Evolutionary conservation across 2,113 vertebrate species (phyloP).

Genomic region (Malurus cyaneus): DNA sequence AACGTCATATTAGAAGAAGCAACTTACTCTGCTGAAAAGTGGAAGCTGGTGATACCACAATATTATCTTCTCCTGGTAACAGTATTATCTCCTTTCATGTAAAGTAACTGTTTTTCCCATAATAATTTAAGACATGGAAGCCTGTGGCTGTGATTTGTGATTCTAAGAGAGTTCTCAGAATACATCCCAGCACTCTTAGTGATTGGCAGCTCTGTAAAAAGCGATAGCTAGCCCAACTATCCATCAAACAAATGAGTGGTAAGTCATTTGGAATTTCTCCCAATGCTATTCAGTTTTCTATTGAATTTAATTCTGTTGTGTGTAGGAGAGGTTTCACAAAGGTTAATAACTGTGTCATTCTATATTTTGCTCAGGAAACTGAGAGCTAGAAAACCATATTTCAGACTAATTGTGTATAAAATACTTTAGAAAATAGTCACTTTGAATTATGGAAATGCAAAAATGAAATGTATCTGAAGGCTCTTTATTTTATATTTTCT

Average conservation of each 20-base stretch:
- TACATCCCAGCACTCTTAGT: not conserved
- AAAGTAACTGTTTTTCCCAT: not conserved
- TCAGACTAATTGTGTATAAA: slow-evolving; percentile 41
- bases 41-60: not conserved
- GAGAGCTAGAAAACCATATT: slow-evolving; percentile 14
- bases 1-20: not conserved
- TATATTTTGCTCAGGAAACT: slow-evolving; percentile 33
- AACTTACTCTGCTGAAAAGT: not conserved
- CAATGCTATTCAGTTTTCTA: slow-evolving; percentile 14
- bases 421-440: slow-evolving; percentile 48
- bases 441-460: slow-evolving; percentile 20
- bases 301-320: slow-evolving; percentile 44
- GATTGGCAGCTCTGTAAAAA: slow-evolving; percentile 53
- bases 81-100: not conserved
- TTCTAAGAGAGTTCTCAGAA: not conserved
- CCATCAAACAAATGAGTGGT: slow-evolving; percentile 43
- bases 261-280: slow-evolving; percentile 52
- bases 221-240: not conserved
- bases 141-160: not conserved
- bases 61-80: not conserved
- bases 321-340: slow-evolving; percentile 42
- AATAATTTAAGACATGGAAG: not conserved
- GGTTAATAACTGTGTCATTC: slow-evolving; percentile 50
- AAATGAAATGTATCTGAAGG: slow-evolving; percentile 3
- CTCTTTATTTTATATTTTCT: slow-evolving; percentile 24